Evolutionary conservation across 2,888 invertebrate genomes (phyloP).

Genomic region (Elysia crispata): DNA sequence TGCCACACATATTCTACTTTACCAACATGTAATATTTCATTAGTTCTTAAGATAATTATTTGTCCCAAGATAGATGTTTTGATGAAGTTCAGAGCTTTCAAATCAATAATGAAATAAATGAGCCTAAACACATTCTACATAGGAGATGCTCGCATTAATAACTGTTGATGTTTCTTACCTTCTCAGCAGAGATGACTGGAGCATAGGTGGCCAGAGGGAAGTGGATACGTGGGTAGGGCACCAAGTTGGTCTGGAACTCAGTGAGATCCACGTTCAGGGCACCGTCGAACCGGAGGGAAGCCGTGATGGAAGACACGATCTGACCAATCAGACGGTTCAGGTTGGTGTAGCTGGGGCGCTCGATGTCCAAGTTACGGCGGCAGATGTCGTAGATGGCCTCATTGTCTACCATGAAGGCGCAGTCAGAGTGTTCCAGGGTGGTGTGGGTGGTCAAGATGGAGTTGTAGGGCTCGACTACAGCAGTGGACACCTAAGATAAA

Average conservation of each 20-base stretch:
- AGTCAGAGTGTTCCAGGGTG: slow-evolving; percentile 94
- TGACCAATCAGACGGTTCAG: slow-evolving; percentile 96
- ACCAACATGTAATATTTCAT: no score
- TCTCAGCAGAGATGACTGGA: slow-evolving; percentile 95
- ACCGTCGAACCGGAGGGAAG: slow-evolving; percentile 55
- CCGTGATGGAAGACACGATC: slow-evolving; percentile 81
- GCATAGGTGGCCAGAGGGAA: slow-evolving; percentile 84
- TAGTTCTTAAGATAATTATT: no score
- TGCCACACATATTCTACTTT: no score
- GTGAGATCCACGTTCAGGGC: slow-evolving; percentile 54
- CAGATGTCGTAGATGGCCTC: slow-evolving; percentile 92
- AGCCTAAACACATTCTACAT: no score
- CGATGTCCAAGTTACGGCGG: slow-evolving; percentile 87
- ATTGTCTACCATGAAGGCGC: slow-evolving; percentile 97
- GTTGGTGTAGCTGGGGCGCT: slow-evolving; percentile 90
- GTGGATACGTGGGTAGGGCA: slow-evolving; percentile 55
- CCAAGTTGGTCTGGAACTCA: slow-evolving; percentile 55
- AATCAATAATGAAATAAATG: no score
- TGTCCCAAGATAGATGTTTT: no score
- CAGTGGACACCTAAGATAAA: slow-evolving; percentile 51
- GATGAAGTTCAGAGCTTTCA: no score
- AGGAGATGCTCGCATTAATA: no score
- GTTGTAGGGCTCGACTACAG: slow-evolving; percentile 53
- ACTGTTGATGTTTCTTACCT: slow-evolving; percentile 78
- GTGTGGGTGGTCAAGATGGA: slow-evolving; percentile 57